Conservation (phyloP, 2,113 vertebrate genomes). For the Pipa parva region DNA sequence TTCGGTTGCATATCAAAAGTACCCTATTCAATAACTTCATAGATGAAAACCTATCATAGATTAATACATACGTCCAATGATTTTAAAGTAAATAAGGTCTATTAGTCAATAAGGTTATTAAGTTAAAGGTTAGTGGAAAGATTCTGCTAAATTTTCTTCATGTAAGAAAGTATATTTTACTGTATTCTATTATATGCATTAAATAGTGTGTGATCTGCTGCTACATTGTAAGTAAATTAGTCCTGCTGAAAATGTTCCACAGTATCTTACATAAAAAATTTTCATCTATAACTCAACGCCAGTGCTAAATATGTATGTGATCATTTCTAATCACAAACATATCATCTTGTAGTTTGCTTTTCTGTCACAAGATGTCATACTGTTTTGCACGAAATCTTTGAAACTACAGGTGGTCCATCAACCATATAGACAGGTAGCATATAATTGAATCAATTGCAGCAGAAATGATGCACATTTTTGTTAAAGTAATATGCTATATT, state of each 20-base stretch:
- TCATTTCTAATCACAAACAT: slow-evolving; percentile 1
- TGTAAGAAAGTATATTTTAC: too few species aligned
- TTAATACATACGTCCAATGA: slow-evolving; percentile 22
- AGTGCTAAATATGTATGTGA: not conserved
- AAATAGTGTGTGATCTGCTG: not conserved
- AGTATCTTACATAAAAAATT: not conserved
- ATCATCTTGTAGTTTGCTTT: slow-evolving; percentile 11
- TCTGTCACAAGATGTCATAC: not conserved
- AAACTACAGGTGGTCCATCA: slow-evolving; percentile 34
- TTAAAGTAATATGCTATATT: slow-evolving; percentile 5
- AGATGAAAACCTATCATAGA: slow-evolving; percentile 49
- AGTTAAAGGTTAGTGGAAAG: too few species aligned
- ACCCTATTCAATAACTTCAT: slow-evolving; percentile 49
- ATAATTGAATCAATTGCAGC: slow-evolving; percentile 32
- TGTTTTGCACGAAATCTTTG: slow-evolving; percentile 31
- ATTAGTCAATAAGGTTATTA: slow-evolving; percentile 36
- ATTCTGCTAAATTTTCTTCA: too few species aligned
- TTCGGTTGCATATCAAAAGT: slow-evolving; percentile 44
- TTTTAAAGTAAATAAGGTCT: slow-evolving; percentile 36
- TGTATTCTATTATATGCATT: too few species aligned
- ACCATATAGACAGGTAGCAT: slow-evolving; percentile 25
- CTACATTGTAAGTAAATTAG: not conserved
- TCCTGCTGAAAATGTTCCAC: not conserved
- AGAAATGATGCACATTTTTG: slow-evolving; percentile 7
- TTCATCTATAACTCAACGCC: not conserved